phyloP scores from a whole-genome alignment of 2,113 vertebrate genomes.

The Notiomystis cincta region DNA sequence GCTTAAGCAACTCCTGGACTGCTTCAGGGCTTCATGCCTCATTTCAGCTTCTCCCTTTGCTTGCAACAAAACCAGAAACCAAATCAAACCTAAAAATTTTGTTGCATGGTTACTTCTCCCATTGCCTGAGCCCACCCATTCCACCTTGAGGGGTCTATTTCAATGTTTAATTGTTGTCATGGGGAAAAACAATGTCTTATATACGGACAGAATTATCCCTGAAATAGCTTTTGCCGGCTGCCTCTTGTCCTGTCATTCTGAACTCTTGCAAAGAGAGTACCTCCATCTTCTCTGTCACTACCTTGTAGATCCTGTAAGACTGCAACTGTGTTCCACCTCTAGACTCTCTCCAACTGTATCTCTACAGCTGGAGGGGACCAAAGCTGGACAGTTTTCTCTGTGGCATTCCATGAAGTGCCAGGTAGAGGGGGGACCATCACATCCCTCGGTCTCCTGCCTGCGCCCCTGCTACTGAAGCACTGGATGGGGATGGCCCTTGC shows the following conservation, averaged over 20 bases:
- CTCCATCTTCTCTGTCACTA: not conserved
- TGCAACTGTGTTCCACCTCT: not conserved
- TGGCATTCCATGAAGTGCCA: not conserved
- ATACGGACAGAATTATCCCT: not conserved
- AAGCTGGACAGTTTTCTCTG: not conserved
- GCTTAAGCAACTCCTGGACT: not conserved
- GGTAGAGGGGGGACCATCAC: not conserved
- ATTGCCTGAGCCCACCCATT: not conserved
- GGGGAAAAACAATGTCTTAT: not conserved
- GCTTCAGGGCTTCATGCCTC: not conserved
- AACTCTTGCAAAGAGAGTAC: not conserved
- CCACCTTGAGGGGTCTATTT: not conserved
- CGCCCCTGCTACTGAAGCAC: not conserved
- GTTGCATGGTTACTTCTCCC: not conserved
- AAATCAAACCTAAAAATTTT: not conserved
- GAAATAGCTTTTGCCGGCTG: not conserved
- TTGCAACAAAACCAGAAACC: not conserved
- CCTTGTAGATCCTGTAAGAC: not conserved
- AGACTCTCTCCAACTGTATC: not conserved
- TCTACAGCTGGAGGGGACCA: not conserved
- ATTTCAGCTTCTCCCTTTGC: not conserved
- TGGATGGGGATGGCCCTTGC: not conserved
- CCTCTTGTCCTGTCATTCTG: not conserved
- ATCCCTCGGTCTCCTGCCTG: not conserved
- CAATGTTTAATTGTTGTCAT: not conserved